Base-by-base conservation (phyloP, 1,140 invertebrate species). In the Drosophila aff. region DNA sequence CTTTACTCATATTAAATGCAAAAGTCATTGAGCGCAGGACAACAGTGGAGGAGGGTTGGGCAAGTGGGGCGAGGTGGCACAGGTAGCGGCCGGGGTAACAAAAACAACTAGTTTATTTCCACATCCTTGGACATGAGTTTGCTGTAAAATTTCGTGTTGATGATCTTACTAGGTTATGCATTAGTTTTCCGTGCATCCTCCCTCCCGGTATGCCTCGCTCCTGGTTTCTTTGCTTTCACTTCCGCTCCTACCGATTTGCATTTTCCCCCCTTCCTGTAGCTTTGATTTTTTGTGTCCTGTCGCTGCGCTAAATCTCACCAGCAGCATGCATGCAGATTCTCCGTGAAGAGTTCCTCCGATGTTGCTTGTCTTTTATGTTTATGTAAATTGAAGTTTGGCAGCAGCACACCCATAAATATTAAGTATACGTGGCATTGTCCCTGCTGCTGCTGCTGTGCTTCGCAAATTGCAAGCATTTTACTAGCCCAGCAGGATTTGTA, bases 111-210 rank as follows among this genome's bases (percentile, higher is more conserved):
- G 85, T 90, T 90, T 90, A 90, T 90, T 82, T 90, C 81, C 72
- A 87, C 79, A 90, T 85, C 81, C 85, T 90, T 90, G 85, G 85
- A 90, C 85, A 90, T 85, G 85, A 90, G 85, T 90, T 90, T 82
- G 89, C 81, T 91, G 89, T 91, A 91, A 91, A 91, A 91, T 89
- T 89, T 89, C 89, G 89, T 91, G 89, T 91, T 91, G 89, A 91
- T 91, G 89, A 91, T 91, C 89, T 91, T 79, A 91, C 89, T 91
- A 89, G 89, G 89, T 89, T 91, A 91, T 91, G 89, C 89, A 91
- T 91, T 91, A 91, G 79, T 81, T 91, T 91, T 91, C 79, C 74
- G 72, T 78, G 65, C 75, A 44, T 53, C 16, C 28, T 28, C 28
- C 28, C 28, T 28, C 28, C 28, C 28, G 28, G 5, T 6, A 26